Evolutionary conservation across 92 coral and sea anemone species (phyloP), one percentile per base, ranked within the genome.

Genomic region (Heteractis magnifica): DNA sequence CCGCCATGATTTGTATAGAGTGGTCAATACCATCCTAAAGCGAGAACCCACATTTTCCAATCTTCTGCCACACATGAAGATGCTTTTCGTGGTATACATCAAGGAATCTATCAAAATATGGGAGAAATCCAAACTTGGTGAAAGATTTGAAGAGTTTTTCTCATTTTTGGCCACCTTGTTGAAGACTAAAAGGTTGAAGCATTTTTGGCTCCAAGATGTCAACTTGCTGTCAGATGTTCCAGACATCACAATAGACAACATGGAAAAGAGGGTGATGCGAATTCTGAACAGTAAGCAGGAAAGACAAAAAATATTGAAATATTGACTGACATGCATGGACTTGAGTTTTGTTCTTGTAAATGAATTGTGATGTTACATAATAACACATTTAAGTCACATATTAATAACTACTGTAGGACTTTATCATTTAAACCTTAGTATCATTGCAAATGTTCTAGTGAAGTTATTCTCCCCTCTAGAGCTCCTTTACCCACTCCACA

Each of bases 111-210:
- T 14, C 49, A 72, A 49, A 16, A 86, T 85, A 15, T 93, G 94
- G 94, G 79, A 78, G 76, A 87, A 72, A 16, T 89, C 87, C 41
- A 76, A 80, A 34, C 92, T 93, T 7, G 94, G 83, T 9, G 92
- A 87, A 53, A 87, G 90, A 75, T 93, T 93, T 78, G 77, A 78
- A 41, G 97, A 72, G n/a, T 93, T 89, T 81, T 74, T 93, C 52
- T 8, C 18, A 2, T 87, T 78, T 75, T 68, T 91, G 20, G 86
- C 85, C 6, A 65, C 73, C 68, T 82, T 26, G 55, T 73, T 93
- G 76, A 79, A 55, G 65, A 19, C 62, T n/a, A 89, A 87, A 71
- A 52, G 6, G 11, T 34, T 93, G 11, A 49, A 79, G 71, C 97
- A 93, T 77, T 83, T 65, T 79, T 93, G 97, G 97, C 78, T 88